phyloP scores from a whole-genome alignment of 2,888 invertebrate genomes.

The Aplocera efformata region DNA sequence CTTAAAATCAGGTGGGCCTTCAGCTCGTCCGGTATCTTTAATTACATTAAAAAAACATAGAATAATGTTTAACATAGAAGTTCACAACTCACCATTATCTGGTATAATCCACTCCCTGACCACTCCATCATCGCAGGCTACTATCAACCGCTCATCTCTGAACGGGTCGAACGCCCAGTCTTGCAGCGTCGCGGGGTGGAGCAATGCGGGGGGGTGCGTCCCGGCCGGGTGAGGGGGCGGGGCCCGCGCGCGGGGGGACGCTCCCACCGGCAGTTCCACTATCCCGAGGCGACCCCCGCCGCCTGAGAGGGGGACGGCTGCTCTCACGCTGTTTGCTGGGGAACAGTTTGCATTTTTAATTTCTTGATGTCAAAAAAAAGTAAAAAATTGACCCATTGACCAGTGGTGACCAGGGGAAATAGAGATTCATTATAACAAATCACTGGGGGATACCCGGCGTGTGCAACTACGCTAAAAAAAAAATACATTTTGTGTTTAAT shows the following conservation, averaged over 20 bases:
- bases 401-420: too few species aligned
- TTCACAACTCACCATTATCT: slow-evolving; percentile 79
- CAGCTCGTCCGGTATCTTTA: too few species aligned
- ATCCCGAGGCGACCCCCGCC: slow-evolving; percentile 95
- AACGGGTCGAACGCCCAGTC: slow-evolving; percentile 98
- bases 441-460: too few species aligned
- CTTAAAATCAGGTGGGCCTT: too few species aligned
- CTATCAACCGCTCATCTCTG: slow-evolving; percentile 87
- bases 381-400: background rate
- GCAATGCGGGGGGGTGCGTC: slow-evolving; percentile 92
- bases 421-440: too few species aligned
- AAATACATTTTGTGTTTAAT: too few species aligned
- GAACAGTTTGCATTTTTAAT: too few species aligned
- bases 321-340: slow-evolving; percentile 89
- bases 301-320: slow-evolving; percentile 94
- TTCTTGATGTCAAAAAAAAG: background rate
- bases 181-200: slow-evolving; percentile 93
- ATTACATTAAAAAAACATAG: too few species aligned
- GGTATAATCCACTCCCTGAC: slow-evolving; percentile 91
- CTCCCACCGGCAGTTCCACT: slow-evolving; percentile 80
- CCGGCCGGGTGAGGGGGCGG: slow-evolving; percentile 86
- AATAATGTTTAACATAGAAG: too few species aligned
- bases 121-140: slow-evolving; percentile 94
- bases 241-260: slow-evolving; percentile 38
- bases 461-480: too few species aligned